phyloP scores from a whole-genome alignment of 2,888 invertebrate species.

The Cacoxenus indagator region DNA sequence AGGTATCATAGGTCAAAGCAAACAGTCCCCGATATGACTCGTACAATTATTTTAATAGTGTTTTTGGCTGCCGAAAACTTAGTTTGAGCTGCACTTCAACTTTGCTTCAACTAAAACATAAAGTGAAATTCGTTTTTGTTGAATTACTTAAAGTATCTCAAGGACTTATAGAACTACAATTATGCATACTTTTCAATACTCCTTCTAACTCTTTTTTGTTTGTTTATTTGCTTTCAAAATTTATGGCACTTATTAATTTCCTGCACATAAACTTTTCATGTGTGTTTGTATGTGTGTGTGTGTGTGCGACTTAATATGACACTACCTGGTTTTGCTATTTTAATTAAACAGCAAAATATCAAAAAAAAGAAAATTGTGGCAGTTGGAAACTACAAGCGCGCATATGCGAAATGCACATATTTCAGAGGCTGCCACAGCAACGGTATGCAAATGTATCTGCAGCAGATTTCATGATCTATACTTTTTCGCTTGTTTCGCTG shows the following conservation, averaged over 20 bases:
- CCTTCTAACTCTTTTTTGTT: no score
- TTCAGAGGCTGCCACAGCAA: neutral
- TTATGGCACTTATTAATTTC: no score
- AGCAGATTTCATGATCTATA: conserved; percentile 27
- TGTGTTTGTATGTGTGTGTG: no score
- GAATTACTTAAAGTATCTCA: neutral
- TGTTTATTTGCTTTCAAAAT: no score
- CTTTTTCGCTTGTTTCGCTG: conserved; percentile 26
- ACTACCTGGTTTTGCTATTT: no score
- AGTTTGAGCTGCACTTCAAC: neutral
- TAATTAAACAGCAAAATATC: no score
- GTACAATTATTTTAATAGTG: neutral
- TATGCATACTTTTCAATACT: neutral
- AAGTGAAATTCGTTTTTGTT: no score
- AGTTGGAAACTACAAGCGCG: neutral
- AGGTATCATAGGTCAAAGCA: no score
- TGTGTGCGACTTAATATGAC: no score
- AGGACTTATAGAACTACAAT: neutral
- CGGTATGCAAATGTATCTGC: neutral
- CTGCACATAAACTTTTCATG: no score
- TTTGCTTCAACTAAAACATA: neutral
- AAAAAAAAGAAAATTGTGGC: no score
- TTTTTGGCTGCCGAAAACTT: neutral
- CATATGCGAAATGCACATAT: neutral
- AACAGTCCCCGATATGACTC: neutral